Conservation (phyloP, 2,113 vertebrate species). For the Anthoscopus minutus region DNA sequence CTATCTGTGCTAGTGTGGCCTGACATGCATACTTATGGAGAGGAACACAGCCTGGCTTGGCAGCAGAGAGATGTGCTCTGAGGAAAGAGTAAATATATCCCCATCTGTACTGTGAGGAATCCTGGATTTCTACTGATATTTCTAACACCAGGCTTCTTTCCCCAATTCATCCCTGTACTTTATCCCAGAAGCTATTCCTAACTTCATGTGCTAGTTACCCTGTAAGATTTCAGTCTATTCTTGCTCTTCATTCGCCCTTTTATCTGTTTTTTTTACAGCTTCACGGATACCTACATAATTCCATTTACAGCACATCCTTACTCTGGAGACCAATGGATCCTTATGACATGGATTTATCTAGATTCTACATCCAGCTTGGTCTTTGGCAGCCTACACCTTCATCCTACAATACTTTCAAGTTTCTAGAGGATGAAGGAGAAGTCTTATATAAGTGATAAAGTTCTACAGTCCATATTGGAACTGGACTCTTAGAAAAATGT, state of each 20-base stretch:
- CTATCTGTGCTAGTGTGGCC: neutral
- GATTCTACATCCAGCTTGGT: neutral
- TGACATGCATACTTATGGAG: neutral
- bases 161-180: no score
- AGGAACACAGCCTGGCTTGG: neutral
- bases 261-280: neutral
- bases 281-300: neutral
- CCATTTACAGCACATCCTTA: neutral
- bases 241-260: neutral
- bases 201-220: neutral
- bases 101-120: neutral
- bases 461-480: neutral
- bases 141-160: neutral
- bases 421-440: neutral
- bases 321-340: neutral
- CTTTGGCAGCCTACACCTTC: neutral
- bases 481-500: neutral
- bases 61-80: neutral
- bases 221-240: neutral
- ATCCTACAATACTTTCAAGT: no score
- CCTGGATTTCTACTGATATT: neutral
- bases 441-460: neutral
- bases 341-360: neutral
- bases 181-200: neutral
- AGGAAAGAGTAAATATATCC: neutral